Evolutionary conservation across 2,113 vertebrate species (phyloP).

Genomic region (Coptodon rendalli): DNA sequence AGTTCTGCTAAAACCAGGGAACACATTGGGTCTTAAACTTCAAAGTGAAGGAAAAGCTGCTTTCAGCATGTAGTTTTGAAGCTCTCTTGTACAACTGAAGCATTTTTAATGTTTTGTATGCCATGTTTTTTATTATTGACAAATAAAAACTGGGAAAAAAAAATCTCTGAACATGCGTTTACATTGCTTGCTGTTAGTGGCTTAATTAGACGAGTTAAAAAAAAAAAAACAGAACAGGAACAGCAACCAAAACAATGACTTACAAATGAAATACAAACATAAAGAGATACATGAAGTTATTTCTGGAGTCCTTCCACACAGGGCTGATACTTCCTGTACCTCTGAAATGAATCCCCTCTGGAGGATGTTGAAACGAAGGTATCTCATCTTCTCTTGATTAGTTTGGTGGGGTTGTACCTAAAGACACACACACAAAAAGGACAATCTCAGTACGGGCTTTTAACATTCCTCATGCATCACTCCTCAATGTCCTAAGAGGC

Average conservation of each 20-base stretch:
- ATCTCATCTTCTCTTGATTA: constrained; percentile 63
- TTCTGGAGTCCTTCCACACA: neutral
- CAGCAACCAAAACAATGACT: neutral
- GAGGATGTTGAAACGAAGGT: neutral
- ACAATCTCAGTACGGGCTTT: constrained; percentile 41
- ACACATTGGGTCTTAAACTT: constrained; percentile 30
- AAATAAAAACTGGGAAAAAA: constrained; percentile 64
- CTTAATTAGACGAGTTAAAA: neutral
- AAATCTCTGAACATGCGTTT: constrained; percentile 2
- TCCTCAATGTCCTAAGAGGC: constrained; percentile 49
- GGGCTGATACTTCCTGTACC: neutral
- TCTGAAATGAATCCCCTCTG: neutral
- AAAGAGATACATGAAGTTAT: neutral
- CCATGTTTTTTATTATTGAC: constrained; percentile 69
- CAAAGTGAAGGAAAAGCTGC: constrained; percentile 25
- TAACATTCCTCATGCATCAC: constrained; percentile 57
- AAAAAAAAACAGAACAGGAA: neutral
- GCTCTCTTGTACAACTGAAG: constrained; percentile 47
- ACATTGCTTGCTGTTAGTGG: constrained; percentile 22
- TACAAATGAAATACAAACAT: neutral
- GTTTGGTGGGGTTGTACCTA: constrained; percentile 78
- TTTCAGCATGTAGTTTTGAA: constrained; percentile 31
- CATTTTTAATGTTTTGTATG: constrained; percentile 72
- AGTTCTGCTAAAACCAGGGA: constrained; percentile 28
- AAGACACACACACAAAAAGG: constrained; percentile 2